Base-by-base conservation (phyloP, 2,888 invertebrate species). In the Miltochrista miniata region DNA sequence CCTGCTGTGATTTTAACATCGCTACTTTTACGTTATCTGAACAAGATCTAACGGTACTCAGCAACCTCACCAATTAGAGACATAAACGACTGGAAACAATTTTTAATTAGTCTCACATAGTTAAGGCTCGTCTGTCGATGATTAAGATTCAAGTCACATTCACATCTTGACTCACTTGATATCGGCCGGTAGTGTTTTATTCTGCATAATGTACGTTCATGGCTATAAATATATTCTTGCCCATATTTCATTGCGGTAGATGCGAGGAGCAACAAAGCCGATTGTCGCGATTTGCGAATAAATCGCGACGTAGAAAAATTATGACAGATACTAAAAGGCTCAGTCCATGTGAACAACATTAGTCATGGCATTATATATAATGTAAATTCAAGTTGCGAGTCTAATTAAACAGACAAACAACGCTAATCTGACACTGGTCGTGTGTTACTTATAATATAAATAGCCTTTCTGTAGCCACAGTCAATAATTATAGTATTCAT, bases 281-380 rank as follows among this genome's bases (percentile, higher is more conserved):
- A 81, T 83, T 85, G 85, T 86, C 81, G 85, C 81, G 67, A 79
- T 81, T 79, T 72, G 87, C 89, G 74, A 82, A 89, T 83, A 83
- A 86, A 84, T 83, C 80, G 88, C 85, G 89, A 90, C 90, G 86
- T 89, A 87, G 89, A 90, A 90, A 88, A 91, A 91, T 90, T 89
- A 90, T 90, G 90, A 90, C 85, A 90, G 84, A 91, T 90, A 81
- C 71, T 78, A 81, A 71, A 68, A 79, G 74, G 72, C 75, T 74
- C 67, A 74, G 64, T 71, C 71, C 70, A 74, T 75, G 70, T 64
- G 68, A 63, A 61, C 67, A 65, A 11, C 72, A 87, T 91, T 88
- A 83, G 85, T 90, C 84, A 90, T 70, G 83, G 87, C 50, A 85
- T 87, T 86, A 83, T 83, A 86, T 85, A 83, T 81, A 82, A 86